Evolutionary conservation across 2,797 vertebrate species (phyloP).

Genomic region (Ptychadena robeensis): DNA sequence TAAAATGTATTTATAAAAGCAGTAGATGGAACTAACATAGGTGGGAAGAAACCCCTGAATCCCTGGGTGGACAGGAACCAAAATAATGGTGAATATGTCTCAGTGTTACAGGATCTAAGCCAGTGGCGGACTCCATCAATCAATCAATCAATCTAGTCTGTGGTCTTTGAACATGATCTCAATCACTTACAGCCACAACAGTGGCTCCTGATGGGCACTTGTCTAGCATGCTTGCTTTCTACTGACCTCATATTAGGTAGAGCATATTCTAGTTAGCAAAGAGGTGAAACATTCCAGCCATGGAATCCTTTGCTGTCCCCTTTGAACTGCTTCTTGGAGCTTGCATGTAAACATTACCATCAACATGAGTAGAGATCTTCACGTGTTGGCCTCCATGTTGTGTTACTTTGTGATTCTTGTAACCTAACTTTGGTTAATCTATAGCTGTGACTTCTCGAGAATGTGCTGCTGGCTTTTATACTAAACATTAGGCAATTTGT

Average conservation of each 20-base stretch:
- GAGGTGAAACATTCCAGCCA: neutral
- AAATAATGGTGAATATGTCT: too few species aligned
- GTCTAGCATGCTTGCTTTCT: neutral
- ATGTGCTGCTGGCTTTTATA: neutral
- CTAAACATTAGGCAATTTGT: neutral
- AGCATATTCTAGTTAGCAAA: neutral
- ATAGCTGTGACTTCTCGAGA: neutral
- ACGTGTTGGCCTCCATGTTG: neutral
- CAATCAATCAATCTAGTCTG: too few species aligned
- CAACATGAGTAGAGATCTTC: neutral
- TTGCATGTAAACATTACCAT: constrained; percentile 26
- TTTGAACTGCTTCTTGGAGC: constrained; percentile 22
- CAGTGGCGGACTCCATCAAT: too few species aligned
- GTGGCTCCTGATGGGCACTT: neutral
- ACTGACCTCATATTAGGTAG: neutral
- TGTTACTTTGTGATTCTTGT: constrained; percentile 4
- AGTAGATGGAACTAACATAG: too few species aligned
- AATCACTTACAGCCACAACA: neutral
- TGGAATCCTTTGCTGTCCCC: neutral
- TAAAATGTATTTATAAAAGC: too few species aligned
- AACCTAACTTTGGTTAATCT: constrained; percentile 16
- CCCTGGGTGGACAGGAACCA: too few species aligned
- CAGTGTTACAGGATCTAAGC: too few species aligned
- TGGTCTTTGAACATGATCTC: neutral
- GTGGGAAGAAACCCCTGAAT: too few species aligned